These are phyloP conservation scores for Caenorhabditis becei DNA, from an alignment of 2,888 invertebrate species.

Conservation along the genomic window DNA sequence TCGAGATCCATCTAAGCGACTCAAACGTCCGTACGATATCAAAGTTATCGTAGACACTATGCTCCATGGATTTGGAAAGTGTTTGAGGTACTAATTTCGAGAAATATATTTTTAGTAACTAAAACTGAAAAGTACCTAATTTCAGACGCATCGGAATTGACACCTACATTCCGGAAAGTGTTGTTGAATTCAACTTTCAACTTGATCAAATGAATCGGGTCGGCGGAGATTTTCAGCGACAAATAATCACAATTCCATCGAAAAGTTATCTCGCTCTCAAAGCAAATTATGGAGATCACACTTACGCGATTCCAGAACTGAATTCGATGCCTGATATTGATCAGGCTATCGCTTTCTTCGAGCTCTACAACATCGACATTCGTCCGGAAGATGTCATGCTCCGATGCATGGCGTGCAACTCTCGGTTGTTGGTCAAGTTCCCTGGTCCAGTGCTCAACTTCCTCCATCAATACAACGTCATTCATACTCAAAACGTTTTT, in stretches of 20 bases:
- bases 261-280: slow-evolving; percentile 27
- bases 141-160: slow-evolving; percentile 53
- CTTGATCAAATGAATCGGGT: slow-evolving; percentile 26
- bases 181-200: slow-evolving; percentile 28
- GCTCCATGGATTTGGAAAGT: slow-evolving; percentile 68
- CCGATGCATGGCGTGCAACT: slow-evolving; percentile 58
- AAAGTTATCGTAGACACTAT: slow-evolving; percentile 66
- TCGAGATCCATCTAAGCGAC: slow-evolving; percentile 13
- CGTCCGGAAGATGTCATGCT: slow-evolving; percentile 25
- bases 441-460: slow-evolving; percentile 55
- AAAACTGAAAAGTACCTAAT: too few species aligned
- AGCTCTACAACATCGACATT: slow-evolving; percentile 44
- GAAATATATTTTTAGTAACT: too few species aligned
- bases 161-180: slow-evolving; percentile 32
- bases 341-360: slow-evolving; percentile 37
- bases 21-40: slow-evolving; percentile 50
- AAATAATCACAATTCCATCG: slow-evolving; percentile 54
- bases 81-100: slow-evolving; percentile 46
- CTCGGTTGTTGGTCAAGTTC: slow-evolving; percentile 31
- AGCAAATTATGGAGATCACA: slow-evolving; percentile 4
- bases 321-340: slow-evolving; percentile 25
- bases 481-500: slow-evolving; percentile 42
- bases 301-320: slow-evolving; percentile 26
- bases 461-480: slow-evolving; percentile 44
- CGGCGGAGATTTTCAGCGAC: slow-evolving; percentile 18